Evolutionary conservation across 2,113 vertebrate genomes (phyloP).

Genomic region (Cyanocitta stelleri): DNA sequence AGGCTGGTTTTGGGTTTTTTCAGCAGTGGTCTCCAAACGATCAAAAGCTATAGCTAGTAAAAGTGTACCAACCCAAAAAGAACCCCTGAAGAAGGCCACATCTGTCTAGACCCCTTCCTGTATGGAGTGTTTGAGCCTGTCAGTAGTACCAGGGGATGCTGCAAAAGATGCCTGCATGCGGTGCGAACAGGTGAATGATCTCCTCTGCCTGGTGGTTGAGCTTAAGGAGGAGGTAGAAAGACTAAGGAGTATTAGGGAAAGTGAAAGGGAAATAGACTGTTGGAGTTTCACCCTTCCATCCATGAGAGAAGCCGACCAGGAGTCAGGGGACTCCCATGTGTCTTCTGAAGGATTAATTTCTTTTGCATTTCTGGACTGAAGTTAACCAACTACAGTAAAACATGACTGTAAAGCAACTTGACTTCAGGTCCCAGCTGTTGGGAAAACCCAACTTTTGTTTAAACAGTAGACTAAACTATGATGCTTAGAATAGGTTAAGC

Average conservation of each 20-base stretch:
- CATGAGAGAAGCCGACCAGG: not conserved
- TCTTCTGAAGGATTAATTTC: not conserved
- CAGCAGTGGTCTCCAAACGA: not conserved
- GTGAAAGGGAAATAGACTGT: not conserved
- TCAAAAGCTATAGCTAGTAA: not conserved
- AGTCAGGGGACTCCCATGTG: not conserved
- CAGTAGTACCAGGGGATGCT: not conserved
- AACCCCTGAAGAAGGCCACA: fast-evolving
- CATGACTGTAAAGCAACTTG: not conserved
- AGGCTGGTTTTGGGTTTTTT: not conserved
- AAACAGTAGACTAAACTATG: not conserved
- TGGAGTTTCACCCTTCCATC: not conserved
- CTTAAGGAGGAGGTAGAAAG: not conserved
- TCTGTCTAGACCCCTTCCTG: not conserved
- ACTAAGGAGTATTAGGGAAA: not conserved
- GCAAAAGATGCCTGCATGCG: not conserved
- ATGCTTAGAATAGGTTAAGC: not conserved
- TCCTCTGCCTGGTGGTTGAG: not conserved
- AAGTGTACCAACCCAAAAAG: not conserved
- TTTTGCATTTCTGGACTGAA: not conserved
- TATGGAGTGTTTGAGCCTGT: not conserved
- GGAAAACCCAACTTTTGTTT: not conserved
- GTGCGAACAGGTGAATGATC: not conserved
- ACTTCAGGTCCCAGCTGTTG: not conserved
- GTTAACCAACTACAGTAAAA: not conserved